phyloP scores from a whole-genome alignment of 2,113 vertebrate genomes.

The Chloroceryle aenea region DNA sequence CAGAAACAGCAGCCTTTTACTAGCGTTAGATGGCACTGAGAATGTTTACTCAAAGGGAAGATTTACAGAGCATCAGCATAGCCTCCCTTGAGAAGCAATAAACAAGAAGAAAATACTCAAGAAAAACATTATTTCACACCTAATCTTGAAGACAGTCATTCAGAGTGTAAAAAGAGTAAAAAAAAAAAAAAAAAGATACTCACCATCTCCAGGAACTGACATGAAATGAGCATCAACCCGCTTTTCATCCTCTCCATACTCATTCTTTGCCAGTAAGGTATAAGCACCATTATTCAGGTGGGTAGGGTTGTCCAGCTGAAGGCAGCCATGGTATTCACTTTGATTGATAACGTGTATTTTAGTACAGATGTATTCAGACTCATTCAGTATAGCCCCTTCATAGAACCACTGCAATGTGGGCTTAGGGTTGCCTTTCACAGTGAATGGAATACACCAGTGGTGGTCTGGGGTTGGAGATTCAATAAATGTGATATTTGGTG shows the following conservation, averaged over 20 bases:
- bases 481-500: constrained; percentile 92
- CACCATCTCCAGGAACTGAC: constrained; percentile 86
- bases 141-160: background rate
- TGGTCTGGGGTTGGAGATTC: constrained; percentile 90
- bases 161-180: background rate
- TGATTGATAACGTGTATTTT: constrained; percentile 90
- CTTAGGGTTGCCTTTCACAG: constrained; percentile 90
- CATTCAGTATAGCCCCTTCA: constrained; percentile 79
- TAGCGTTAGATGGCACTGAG: background rate
- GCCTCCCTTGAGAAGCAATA: background rate
- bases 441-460: constrained; percentile 99
- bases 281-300: constrained; percentile 95
- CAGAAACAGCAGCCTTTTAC: background rate
- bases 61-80: background rate
- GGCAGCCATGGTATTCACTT: constrained; percentile 94
- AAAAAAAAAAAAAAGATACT: constrained; percentile 49
- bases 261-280: constrained; percentile 86
- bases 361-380: constrained; percentile 89
- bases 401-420: constrained; percentile 88
- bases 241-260: constrained; percentile 84
- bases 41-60: background rate
- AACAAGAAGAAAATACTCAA: background rate
- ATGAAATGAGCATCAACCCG: constrained; percentile 91
- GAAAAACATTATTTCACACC: background rate
- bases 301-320: constrained; percentile 94